phyloP scores from a whole-genome alignment of 2,797 vertebrate genomes.

The Oophaga sylvatica region DNA sequence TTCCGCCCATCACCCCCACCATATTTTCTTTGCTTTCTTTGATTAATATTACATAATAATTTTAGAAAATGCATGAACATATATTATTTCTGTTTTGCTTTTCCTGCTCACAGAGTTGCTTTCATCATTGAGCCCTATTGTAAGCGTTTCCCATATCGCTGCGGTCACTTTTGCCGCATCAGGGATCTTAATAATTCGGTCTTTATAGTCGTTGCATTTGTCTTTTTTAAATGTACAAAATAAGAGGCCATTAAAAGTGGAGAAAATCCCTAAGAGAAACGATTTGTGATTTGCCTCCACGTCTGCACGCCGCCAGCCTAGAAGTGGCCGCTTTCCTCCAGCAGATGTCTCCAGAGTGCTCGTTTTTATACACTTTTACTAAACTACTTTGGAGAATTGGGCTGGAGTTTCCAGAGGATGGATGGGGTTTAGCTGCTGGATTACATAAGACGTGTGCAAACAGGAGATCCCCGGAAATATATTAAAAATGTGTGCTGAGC shows the following conservation, averaged over 20 bases:
- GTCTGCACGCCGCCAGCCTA: not conserved
- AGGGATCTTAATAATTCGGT: not conserved
- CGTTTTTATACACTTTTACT: slow-evolving; percentile 18
- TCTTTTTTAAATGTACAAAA: not conserved
- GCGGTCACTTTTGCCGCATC: not conserved
- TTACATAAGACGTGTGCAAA: not conserved
- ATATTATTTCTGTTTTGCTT: too few species aligned
- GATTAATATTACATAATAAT: too few species aligned
- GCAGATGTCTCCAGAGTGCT: slow-evolving; percentile 28
- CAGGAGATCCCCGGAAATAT: not conserved
- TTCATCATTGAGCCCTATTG: not conserved
- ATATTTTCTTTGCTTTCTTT: too few species aligned
- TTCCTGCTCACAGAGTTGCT: too few species aligned
- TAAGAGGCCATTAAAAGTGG: not conserved
- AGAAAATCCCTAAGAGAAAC: not conserved
- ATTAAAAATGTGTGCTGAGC: not conserved
- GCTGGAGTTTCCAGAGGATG: not conserved
- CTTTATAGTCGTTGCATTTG: not conserved
- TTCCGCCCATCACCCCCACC: too few species aligned
- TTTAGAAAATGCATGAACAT: too few species aligned
- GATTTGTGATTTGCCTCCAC: not conserved
- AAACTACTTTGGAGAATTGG: slow-evolving; percentile 12
- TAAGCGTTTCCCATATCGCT: not conserved
- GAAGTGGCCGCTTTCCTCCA: slow-evolving; percentile 9
- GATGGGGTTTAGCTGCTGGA: not conserved